Conservation (phyloP, 1,140 invertebrate species). For the Rhopalosiphum maidis region DNA sequence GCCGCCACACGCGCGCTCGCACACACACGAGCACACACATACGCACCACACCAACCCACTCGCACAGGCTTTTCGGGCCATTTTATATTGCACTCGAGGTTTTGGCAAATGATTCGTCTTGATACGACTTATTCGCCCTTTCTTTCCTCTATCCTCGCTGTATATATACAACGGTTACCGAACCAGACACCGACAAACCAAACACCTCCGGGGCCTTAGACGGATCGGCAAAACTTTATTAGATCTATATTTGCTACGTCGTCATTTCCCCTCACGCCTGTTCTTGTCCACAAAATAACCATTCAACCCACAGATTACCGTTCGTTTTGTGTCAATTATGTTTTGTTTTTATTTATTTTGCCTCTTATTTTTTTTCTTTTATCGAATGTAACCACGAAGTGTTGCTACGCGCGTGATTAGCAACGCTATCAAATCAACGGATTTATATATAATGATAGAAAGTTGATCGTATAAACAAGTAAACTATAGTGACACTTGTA, state of each 20-base stretch:
- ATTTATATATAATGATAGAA: background rate
- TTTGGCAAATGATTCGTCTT: conserved; percentile 53
- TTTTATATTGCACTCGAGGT: conserved; percentile 47
- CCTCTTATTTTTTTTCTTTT: background rate
- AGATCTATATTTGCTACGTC: conserved; percentile 51
- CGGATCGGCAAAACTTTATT: conserved; percentile 46
- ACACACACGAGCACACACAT: background rate
- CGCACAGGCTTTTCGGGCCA: conserved; percentile 26
- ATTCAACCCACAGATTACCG: conserved; percentile 22
- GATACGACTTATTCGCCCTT: conserved; percentile 25
- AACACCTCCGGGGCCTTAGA: conserved; percentile 48
- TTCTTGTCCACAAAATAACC: background rate
- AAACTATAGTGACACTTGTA: background rate
- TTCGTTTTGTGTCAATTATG: conserved; percentile 55
- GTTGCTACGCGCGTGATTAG: background rate
- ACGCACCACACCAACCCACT: background rate
- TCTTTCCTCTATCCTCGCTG: background rate
- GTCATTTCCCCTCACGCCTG: background rate
- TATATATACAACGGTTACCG: conserved; percentile 37
- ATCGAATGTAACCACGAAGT: background rate
- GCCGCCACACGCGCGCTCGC: background rate
- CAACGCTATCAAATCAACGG: background rate
- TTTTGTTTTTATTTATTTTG: conserved; percentile 44
- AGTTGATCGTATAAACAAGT: background rate
- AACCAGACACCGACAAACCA: conserved; percentile 54